Evolutionary conservation across 2,888 invertebrate species (phyloP), one percentile per base, ranked within the genome.

Genomic region (Microchrysa polita): DNA sequence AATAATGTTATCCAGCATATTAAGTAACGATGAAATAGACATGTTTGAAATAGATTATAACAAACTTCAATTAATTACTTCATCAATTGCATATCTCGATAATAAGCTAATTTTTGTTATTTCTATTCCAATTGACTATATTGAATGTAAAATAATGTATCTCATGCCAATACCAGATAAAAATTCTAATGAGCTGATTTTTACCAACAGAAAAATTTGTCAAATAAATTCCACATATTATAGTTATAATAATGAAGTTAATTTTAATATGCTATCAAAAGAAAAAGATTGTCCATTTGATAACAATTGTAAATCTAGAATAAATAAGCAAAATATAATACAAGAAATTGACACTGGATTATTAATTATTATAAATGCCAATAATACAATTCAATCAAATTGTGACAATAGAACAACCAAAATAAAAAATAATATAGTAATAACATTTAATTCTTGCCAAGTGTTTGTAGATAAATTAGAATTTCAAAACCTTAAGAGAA

Each of bases 281-380:
- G 27, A 34, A 7, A 34, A 34, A 34, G 27, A 34, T 7, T 34
- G 27, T 48, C 48, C 48, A 48, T 48, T 48, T 48, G 10, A 48
- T 10, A 48, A n/a, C 12, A 48, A 48, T n/a, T 48, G 48, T 48
- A 48, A 48, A 12, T 48, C 48, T 4, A 48, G 2, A 10, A 48
- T 10, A 12, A 48, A 48, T 48, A 48, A 2, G 48, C 2, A 48
- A 48, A 48, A 48, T 48, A n/a, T 42, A 42, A 42, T 48, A 7
- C 48, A 48, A 48, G 48, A 48, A 48, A 48, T 48, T 48, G 48
- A 48, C 48, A 48, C 48, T 48, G 48, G 48, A 48, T 12, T 48
- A 10, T 5, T 48, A 48, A 2, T 48, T 48, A 48, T 48, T 10
- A 48, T 10, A 48, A 48, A 48, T 10, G 48, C 48, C 5, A 48